Conservation (phyloP, 2,888 invertebrate species). For the Megastigmus dorsalis region DNA sequence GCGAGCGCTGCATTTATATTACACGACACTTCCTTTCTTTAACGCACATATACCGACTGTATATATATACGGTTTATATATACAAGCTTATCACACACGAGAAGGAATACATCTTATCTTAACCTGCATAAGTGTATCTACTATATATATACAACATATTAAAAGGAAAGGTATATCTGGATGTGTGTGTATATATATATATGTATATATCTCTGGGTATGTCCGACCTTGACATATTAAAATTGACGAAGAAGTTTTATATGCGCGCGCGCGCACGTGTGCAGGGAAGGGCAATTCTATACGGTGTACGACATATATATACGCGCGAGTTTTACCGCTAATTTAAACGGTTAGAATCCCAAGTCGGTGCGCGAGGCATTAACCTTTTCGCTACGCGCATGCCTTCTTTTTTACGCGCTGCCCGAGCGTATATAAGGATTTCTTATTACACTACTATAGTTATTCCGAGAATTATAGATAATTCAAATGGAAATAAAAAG, state of each 20-base stretch:
- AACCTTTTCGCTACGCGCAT: too few species aligned
- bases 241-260: neutral
- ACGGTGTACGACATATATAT: neutral
- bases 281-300: neutral
- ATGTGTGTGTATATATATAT: too few species aligned
- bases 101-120: conserved; percentile 10
- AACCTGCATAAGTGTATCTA: neutral
- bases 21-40: neutral
- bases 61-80: neutral
- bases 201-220: too few species aligned
- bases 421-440: too few species aligned
- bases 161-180: too few species aligned
- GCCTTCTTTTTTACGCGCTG: too few species aligned
- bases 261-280: neutral
- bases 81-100: neutral
- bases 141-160: neutral
- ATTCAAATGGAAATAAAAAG: neutral
- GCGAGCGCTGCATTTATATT: neutral
- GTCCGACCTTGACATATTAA: conserved; percentile 46
- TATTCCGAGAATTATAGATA: neutral
- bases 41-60: neutral
- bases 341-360: neutral
- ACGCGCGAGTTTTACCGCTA: conserved; percentile 12
- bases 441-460: too few species aligned
- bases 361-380: too few species aligned